Percentiles rank a stretch among this genome's conserved stretches.
phyloP scores from a whole-genome alignment of 2,888 invertebrate genomes.

The Eledone cirrhosa region DNA sequence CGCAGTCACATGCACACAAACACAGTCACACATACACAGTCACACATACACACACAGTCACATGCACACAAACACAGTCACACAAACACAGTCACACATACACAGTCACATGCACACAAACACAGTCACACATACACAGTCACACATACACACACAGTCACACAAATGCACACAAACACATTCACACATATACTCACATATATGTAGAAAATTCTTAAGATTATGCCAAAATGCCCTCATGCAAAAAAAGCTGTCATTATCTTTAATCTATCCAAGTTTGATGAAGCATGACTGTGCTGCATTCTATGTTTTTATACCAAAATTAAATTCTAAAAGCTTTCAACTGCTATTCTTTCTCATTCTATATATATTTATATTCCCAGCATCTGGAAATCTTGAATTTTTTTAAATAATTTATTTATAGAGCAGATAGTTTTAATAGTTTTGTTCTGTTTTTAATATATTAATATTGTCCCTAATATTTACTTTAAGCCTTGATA shows the following conservation, averaged over 20 bases:
- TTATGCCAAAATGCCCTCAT: not conserved
- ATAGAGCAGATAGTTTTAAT: too few species aligned
- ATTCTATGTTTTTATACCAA: too few species aligned
- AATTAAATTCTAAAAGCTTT: too few species aligned
- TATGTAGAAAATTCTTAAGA: not conserved
- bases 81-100: not conserved
- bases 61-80: not conserved
- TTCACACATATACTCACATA: not conserved
- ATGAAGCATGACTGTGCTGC: not conserved
- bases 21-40: not conserved
- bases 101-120: not conserved
- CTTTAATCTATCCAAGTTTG: not conserved
- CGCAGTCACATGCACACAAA: not conserved
- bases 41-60: not conserved
- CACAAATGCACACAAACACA: not conserved
- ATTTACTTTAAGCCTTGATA: too few species aligned
- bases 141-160: not conserved
- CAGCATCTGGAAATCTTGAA: too few species aligned
- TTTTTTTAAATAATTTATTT: too few species aligned
- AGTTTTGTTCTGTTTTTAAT: too few species aligned
- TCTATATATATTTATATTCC: too few species aligned
- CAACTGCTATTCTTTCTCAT: too few species aligned
- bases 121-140: not conserved
- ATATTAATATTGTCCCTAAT: too few species aligned
- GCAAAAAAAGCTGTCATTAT: slow-evolving; percentile 20